Evolutionary conservation across 2,888 invertebrate genomes (phyloP), one percentile per base, ranked within the genome.

Genomic region (Hymenopus coronatus): DNA sequence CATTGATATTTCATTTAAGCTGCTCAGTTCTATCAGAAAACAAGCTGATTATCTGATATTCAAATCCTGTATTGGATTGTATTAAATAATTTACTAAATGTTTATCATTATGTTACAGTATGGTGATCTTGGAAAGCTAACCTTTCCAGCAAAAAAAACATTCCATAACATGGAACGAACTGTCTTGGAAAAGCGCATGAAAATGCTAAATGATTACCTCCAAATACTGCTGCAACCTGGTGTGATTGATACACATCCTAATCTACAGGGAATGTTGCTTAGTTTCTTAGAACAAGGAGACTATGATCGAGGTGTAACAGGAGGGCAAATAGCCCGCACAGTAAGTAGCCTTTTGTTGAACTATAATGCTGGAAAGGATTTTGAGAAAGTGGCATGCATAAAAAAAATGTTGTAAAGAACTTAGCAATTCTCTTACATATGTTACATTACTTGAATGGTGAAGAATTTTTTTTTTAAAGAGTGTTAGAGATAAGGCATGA

Each of bases 141-240:
- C 96, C 33, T 98, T 98, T 92, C 99, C 99, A 0, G 97, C 97
- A 0, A 99, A 99, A 93, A 98, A 98, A 92, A 97, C 98, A 85
- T 98, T 99, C 93, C 98, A 98, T 92, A 99, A 98, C 92, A 97
- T 98, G 93, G 98, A 98, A 89, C 94, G 97, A 15, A 94, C 95
- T 2, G 97, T 99, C 33, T 93, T 99, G 88, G 98, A 99, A 92
- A 96, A 96, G 91, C 94, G 99, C 28, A 98, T 97, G 94, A 94
- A 95, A 83, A 96, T 96, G 95, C 92, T 98, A 82, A 98, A 98
- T 92, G 95, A 94, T 90, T 99, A 98, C 93, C 94, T 99, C 91
- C 95, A 96, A 92, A 95, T 95, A 88, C 92, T 98, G 88, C 95
- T 96, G 87, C 95, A 95, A 90, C 94, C 95, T 14, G 94, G 94